Percentiles rank a stretch among this genome's conserved stretches.
These are phyloP conservation scores for Hydropsyche betteni DNA, from an alignment of 2,888 invertebrate genomes.

Conservation along the genomic window DNA sequence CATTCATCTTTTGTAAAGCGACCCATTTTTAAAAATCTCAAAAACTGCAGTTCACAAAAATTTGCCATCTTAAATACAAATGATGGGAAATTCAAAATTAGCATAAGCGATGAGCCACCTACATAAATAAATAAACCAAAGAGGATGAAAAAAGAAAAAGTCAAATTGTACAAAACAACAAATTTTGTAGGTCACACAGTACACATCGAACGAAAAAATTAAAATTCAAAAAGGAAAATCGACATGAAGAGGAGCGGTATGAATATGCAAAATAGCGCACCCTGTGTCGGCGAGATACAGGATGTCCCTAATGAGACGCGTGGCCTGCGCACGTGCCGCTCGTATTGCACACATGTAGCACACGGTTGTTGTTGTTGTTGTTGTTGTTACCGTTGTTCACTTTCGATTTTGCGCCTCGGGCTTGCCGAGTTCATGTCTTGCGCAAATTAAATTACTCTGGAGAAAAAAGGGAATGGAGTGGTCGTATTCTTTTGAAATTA, in stretches of 20 bases:
- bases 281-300: slow-evolving; percentile 35
- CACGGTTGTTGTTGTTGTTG: not conserved
- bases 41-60: too few relatives aligned
- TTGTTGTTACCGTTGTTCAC: slow-evolving; percentile 7
- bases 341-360: not conserved
- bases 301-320: slow-evolving; percentile 33
- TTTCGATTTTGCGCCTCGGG: slow-evolving; percentile 15
- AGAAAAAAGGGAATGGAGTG: too few relatives aligned
- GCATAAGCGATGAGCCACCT: too few relatives aligned
- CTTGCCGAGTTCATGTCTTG: not conserved
- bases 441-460: not conserved
- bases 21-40: too few relatives aligned
- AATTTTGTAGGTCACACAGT: too few relatives aligned
- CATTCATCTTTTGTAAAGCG: too few relatives aligned
- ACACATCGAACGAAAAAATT: not conserved
- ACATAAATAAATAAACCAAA: too few relatives aligned
- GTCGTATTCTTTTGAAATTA: too few relatives aligned
- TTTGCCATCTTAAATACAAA: too few relatives aligned
- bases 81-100: too few relatives aligned
- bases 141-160: too few relatives aligned
- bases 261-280: slow-evolving; percentile 37
- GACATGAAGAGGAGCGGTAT: slow-evolving; percentile 5
- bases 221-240: not conserved
- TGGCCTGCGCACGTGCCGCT: slow-evolving; percentile 30
- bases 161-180: too few relatives aligned